Evolutionary conservation across 2,797 vertebrate species (phyloP), one percentile per base, ranked within the genome.

Genomic region (Enoplosus armatus): DNA sequence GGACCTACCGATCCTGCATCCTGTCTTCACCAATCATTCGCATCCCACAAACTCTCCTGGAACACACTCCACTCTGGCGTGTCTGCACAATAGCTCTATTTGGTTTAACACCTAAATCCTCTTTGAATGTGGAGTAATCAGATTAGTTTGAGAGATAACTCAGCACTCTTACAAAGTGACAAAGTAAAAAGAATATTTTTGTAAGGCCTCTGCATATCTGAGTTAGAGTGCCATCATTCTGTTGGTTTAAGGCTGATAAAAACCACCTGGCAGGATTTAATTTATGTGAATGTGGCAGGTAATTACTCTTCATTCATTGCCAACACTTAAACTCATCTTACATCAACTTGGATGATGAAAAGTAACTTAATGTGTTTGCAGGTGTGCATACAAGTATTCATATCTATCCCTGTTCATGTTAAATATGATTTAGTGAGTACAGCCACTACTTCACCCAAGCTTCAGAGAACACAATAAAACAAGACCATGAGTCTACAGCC

Each of bases 281-380:
- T 79, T 64, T 83, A 63, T 68, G 58, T 64, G 59, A 77, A 75
- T 79, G 60, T 50, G 66, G 79, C 61, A 54, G 37, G 68, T 85
- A 87, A 87, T 90, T 80, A 82, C 61, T 71, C 58, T 54, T 68
- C 65, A 84, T 47, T 77, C 51, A 22, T 66, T 75, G 43, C 60
- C 56, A 74, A 48, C 63, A 39, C 68, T 82, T 72, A 59, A 70
- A 72, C 55, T 80, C 56, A 71, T 72, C 60, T 69, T 64, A 55
- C 22, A 75, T 63, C 53, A 79, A 18, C 62, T 65, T 51, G 35
- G 6, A 75, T 54, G 41, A 76, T 48, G 43, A 60, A 58, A 64
- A 72, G 51, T 22, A 76, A 58, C 64, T 59, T 56, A 62, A 81
- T 24, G 37, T 50, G 72, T 22, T 15, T 54, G 63, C 24, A 53